Evolutionary conservation across 2,888 invertebrate genomes (phyloP).

Genomic region (Andrena trimmerana): DNA sequence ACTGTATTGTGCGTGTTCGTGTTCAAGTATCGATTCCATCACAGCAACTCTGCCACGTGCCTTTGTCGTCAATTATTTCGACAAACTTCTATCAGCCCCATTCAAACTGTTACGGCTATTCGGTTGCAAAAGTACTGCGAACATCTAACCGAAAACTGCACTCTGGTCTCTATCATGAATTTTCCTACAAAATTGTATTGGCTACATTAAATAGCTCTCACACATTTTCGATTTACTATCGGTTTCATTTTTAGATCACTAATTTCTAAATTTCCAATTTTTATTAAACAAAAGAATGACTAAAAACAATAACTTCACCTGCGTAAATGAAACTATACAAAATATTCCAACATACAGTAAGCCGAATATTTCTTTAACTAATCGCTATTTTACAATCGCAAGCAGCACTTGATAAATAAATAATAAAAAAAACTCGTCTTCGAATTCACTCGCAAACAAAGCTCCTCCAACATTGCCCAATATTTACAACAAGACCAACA

Average conservation of each 20-base stretch:
- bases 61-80: not conserved
- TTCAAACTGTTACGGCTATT: not conserved
- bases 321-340: not conserved
- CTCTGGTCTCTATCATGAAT: not conserved
- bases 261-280: not conserved
- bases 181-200: not conserved
- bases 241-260: not conserved
- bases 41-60: slow-evolving; percentile 25
- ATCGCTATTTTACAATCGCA: not conserved
- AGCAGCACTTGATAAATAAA: not conserved
- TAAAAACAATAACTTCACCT: not conserved
- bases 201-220: no score
- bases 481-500: not conserved
- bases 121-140: not conserved
- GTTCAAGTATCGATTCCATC: slow-evolving; percentile 26
- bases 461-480: not conserved
- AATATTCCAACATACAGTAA: not conserved
- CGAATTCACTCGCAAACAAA: slow-evolving; percentile 2
- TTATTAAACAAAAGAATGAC: not conserved
- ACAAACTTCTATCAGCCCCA: slow-evolving; percentile 4
- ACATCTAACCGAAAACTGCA: not conserved
- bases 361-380: not conserved
- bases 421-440: not conserved
- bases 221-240: not conserved
- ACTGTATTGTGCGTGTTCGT: not conserved